These are phyloP conservation scores for Oncorhynchus mykiss DNA, from an alignment of 2,113 vertebrate genomes.

Conservation along the genomic window DNA sequence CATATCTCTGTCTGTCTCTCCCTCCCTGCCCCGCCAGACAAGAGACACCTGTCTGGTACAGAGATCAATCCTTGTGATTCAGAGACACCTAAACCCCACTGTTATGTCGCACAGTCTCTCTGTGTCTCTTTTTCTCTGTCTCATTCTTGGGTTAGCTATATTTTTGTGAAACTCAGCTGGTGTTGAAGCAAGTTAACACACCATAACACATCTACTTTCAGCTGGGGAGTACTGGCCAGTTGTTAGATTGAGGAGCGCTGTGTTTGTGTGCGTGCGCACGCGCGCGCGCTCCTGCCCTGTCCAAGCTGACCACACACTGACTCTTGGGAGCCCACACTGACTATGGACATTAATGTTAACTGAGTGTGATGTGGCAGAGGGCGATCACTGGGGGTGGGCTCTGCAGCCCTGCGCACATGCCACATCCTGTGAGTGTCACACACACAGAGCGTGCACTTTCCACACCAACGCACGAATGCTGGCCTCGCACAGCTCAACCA, in stretches of 20 bases:
- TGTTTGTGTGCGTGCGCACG: constrained; percentile 1
- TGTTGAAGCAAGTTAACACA: constrained; percentile 31
- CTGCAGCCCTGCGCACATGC: constrained; percentile 6
- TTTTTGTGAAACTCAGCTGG: constrained; percentile 27
- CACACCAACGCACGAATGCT: constrained; percentile 2
- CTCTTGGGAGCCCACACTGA: constrained; percentile 41
- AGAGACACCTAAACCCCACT: constrained; percentile 23
- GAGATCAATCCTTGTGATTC: constrained; percentile 32
- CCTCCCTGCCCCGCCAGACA: constrained; percentile 26
- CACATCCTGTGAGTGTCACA: constrained; percentile 26
- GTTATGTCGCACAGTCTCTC: not conserved
- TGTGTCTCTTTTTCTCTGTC: constrained; percentile 7
- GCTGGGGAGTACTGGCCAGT: not conserved
- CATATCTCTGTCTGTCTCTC: constrained; percentile 24
- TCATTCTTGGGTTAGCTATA: constrained; percentile 24
- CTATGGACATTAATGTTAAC: constrained; percentile 24
- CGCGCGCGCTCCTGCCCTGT: not conserved
- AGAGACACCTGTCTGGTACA: constrained; percentile 49
- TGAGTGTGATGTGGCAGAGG: constrained; percentile 33
- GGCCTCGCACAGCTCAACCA: not conserved
- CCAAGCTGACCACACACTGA: constrained; percentile 36
- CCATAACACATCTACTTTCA: not conserved
- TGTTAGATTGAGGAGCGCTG: not conserved
- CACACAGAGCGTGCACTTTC: constrained; percentile 7
- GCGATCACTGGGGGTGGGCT: constrained; percentile 4